Percentiles rank a stretch among this genome's conserved stretches.
Evolutionary conservation across 2,113 vertebrate genomes (phyloP).

Genomic region (Antechinus stuartii): DNA sequence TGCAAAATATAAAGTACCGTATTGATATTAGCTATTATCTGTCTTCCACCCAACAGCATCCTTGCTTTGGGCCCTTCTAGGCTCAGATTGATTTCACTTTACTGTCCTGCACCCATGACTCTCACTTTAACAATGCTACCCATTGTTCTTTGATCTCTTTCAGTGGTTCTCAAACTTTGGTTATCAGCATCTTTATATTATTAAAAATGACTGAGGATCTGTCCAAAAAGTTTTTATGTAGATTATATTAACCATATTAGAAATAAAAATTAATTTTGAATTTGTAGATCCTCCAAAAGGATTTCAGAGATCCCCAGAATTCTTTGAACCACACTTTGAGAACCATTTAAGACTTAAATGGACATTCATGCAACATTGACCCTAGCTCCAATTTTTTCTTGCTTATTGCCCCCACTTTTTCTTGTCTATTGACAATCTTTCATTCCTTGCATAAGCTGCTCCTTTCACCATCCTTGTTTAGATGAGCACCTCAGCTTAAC

Average conservation of each 20-base stretch:
- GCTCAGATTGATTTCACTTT: not conserved
- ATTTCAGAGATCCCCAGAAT: too few species aligned
- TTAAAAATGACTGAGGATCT: too few species aligned
- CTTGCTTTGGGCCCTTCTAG: not conserved
- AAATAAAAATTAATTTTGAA: too few species aligned
- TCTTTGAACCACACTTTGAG: too few species aligned
- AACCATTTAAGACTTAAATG: not conserved
- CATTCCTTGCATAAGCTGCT: not conserved
- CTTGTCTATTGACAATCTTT: not conserved
- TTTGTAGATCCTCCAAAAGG: too few species aligned
- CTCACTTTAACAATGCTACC: not conserved
- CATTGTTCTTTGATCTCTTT: not conserved
- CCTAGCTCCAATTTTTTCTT: not conserved
- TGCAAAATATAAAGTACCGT: not conserved
- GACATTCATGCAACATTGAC: not conserved
- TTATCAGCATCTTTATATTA: too few species aligned
- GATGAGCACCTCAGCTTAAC: not conserved
- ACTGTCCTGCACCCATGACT: not conserved
- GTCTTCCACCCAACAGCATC: not conserved
- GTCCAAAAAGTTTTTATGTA: too few species aligned
- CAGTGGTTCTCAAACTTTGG: too few species aligned
- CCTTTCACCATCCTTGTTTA: not conserved
- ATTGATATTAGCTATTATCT: not conserved
- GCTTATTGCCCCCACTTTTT: not conserved
- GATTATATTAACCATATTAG: too few species aligned